These are phyloP conservation scores for Trachops cirrhosus DNA, from an alignment of 2,797 vertebrate genomes.

Conservation along the genomic window DNA sequence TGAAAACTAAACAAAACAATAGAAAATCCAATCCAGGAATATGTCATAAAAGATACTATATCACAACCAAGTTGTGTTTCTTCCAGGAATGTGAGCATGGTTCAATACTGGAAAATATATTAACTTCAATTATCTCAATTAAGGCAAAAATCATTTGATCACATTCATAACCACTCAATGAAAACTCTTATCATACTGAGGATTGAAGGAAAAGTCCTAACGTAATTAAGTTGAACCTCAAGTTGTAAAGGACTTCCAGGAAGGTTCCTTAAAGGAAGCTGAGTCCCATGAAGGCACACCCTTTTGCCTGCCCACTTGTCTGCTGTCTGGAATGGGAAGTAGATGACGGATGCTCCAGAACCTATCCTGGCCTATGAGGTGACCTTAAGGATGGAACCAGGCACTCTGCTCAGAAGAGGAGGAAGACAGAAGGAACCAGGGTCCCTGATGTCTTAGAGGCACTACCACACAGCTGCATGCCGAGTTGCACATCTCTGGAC, in stretches of 20 bases:
- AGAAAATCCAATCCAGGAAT: constrained; percentile 19
- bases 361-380: not conserved
- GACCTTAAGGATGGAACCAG: not conserved
- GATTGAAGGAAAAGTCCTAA: not conserved
- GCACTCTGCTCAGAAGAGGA: not conserved
- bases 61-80: not conserved
- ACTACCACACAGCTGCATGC: not conserved
- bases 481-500: not conserved
- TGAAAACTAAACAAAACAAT: not conserved
- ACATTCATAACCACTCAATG: not conserved
- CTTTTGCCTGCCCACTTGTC: not conserved
- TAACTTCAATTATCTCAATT: not conserved
- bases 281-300: not conserved
- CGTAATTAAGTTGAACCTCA: not conserved
- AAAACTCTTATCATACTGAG: not conserved
- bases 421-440: not conserved
- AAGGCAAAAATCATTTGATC: not conserved
- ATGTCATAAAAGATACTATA: not conserved
- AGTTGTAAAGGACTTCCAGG: not conserved
- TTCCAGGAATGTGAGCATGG: not conserved
- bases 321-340: not conserved
- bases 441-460: not conserved
- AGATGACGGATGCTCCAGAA: not conserved
- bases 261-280: not conserved
- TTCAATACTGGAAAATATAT: not conserved